Evolutionary conservation across 2,113 vertebrate species (phyloP).

Genomic region (Tupaia tana): DNA sequence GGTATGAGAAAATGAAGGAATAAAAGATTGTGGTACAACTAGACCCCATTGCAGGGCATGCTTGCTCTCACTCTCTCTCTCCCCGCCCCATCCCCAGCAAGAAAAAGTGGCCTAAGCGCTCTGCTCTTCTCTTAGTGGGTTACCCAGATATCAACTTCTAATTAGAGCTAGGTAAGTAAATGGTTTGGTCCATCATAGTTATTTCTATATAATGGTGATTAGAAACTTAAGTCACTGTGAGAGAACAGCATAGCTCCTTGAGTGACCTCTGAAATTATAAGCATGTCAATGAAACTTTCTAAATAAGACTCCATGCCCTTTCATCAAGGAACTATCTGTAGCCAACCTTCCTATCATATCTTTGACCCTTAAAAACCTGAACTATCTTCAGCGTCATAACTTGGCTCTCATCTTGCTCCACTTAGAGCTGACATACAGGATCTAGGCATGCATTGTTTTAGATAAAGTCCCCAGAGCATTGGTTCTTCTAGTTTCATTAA

Average conservation of each 20-base stretch:
- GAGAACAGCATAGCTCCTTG: neutral
- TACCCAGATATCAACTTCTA: neutral
- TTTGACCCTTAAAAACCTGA: neutral
- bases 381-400: neutral
- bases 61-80: too few relatives aligned
- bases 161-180: neutral
- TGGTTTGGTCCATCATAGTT: neutral
- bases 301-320: neutral
- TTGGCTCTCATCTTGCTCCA: neutral
- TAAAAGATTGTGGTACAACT: too few relatives aligned
- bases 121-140: neutral
- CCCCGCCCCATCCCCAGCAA: neutral
- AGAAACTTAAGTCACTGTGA: neutral
- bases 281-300: neutral
- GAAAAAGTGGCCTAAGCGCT: neutral
- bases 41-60: too few relatives aligned
- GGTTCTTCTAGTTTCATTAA: neutral
- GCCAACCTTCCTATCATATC: neutral
- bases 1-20: too few relatives aligned
- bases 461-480: neutral
- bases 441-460: neutral
- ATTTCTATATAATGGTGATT: neutral
- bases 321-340: neutral
- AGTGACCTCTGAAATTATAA: neutral
- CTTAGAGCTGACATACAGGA: neutral